Evolutionary conservation across 2,113 vertebrate genomes (phyloP).

Genomic region (Anhinga rufa): DNA sequence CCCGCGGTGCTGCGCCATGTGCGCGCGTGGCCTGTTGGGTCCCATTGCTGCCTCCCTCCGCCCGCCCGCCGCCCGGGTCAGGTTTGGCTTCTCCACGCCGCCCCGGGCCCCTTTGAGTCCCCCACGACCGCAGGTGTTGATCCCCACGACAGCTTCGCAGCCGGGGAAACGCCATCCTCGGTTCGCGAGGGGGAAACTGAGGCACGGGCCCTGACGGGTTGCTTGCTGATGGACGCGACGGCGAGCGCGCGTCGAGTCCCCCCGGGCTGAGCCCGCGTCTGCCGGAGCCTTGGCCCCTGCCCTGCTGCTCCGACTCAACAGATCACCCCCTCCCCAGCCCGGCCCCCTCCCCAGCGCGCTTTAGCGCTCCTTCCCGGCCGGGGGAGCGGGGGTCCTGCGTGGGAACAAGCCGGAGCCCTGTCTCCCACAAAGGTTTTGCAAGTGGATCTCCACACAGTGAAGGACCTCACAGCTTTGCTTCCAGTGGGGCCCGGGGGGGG

Average conservation of each 20-base stretch:
- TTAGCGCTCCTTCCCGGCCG: not conserved
- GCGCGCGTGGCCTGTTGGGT: not conserved
- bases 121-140: not conserved
- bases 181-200: not conserved
- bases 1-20: no score
- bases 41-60: not conserved
- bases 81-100: not conserved
- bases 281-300: not conserved
- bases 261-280: not conserved
- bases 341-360: not conserved
- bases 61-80: not conserved
- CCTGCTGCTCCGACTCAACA: not conserved
- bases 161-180: not conserved
- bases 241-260: fast-evolving
- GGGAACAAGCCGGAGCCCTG: not conserved
- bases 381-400: not conserved
- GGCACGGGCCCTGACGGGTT: not conserved
- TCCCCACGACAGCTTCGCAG: not conserved
- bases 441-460: fast-evolving
- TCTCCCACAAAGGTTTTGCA: not conserved
- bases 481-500: fast-evolving
- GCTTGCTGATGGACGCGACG: not conserved
- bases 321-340: not conserved
- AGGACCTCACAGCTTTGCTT: not conserved
- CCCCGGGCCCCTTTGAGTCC: not conserved